Conservation (phyloP, 1,140 invertebrate genomes). For the Bombus picipes region DNA sequence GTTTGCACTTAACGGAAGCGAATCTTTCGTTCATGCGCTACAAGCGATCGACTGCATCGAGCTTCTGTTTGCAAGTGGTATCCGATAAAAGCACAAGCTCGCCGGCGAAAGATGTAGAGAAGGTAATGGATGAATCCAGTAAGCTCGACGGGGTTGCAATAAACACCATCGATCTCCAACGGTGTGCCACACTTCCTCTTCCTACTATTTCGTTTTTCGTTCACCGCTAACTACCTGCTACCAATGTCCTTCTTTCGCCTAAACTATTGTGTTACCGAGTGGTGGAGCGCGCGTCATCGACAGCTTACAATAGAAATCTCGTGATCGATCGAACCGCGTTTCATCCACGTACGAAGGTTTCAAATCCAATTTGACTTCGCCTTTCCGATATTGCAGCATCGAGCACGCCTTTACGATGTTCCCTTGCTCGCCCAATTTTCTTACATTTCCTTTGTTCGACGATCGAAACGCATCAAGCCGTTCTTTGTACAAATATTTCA, state of each 20-base stretch:
- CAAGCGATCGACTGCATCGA: neutral
- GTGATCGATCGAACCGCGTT: neutral
- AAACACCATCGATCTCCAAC: constrained; percentile 70
- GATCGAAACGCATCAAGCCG: neutral
- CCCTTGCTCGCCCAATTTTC: neutral
- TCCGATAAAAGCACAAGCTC: constrained; percentile 30
- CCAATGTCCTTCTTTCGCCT: neutral
- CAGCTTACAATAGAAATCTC: constrained; percentile 1
- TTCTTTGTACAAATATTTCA: neutral
- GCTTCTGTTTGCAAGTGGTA: constrained; percentile 34
- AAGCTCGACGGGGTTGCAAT: constrained; percentile 68
- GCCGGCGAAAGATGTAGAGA: constrained; percentile 34
- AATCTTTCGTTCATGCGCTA: neutral
- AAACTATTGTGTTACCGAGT: neutral
- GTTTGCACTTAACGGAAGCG: neutral
- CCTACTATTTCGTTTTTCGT: constrained; percentile 24
- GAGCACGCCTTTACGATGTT: neutral
- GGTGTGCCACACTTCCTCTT: constrained; percentile 57
- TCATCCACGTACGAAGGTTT: neutral
- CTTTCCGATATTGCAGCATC: neutral
- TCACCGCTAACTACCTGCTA: neutral
- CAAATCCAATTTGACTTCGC: neutral
- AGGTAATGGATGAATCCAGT: constrained; percentile 72
- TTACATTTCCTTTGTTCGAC: neutral
- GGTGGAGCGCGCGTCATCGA: constrained; percentile 6